These are phyloP conservation scores for Piezodorus guildinii DNA, from an alignment of 1,140 invertebrate genomes.

Conservation along the genomic window DNA sequence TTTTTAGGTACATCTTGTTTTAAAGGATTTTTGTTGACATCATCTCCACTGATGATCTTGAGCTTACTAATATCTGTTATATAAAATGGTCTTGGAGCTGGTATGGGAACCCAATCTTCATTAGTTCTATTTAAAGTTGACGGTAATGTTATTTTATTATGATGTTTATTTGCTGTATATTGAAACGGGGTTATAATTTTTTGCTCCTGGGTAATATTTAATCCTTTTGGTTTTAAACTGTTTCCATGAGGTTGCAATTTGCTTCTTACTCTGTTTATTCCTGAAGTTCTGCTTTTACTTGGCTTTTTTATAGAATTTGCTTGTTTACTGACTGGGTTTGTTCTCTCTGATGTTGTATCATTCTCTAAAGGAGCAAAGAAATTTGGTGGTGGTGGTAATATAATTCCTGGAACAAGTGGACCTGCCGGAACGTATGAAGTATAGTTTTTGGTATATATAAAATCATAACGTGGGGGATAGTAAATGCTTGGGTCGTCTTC, in stretches of 20 bases:
- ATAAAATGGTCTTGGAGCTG: constrained; percentile 29
- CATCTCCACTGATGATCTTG: neutral
- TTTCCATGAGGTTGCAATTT: neutral
- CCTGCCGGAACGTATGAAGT: constrained; percentile 64
- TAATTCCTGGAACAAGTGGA: constrained; percentile 73
- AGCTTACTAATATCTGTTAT: constrained; percentile 26
- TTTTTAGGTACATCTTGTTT: neutral
- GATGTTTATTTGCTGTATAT: neutral
- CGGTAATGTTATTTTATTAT: neutral
- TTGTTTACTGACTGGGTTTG: constrained; percentile 3
- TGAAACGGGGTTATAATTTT: neutral
- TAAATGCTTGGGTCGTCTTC: constrained; percentile 81
- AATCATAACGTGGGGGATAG: constrained; percentile 79
- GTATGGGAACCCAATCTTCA: constrained; percentile 30
- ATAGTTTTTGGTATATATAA: constrained; percentile 62
- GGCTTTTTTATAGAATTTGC: constrained; percentile 31
- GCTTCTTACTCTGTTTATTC: constrained; percentile 9
- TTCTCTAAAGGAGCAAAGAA: constrained; percentile 59
- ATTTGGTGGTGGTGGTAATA: constrained; percentile 72
- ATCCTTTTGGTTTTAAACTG: neutral
- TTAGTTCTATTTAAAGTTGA: constrained; percentile 21
- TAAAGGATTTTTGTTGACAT: neutral
- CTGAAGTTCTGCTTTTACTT: constrained; percentile 33
- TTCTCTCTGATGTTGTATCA: constrained; percentile 18
- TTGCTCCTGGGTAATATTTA: neutral